Conservation (phyloP, 2,113 vertebrate species). For the Pachycephala philippinensis region DNA sequence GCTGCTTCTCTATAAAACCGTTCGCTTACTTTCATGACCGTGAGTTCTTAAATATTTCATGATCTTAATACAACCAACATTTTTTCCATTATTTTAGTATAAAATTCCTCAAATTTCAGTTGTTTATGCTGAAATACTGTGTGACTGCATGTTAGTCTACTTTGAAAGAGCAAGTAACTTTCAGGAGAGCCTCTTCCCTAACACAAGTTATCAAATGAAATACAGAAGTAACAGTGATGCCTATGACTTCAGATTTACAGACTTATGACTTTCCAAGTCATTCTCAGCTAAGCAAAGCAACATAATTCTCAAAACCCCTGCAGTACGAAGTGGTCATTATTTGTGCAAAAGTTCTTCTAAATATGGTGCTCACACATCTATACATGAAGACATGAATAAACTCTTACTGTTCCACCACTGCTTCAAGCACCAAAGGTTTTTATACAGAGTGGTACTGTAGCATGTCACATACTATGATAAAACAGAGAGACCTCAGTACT, state of each 20-base stretch:
- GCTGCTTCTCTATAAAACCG: background rate
- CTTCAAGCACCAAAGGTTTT: conserved; percentile 34
- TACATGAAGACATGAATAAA: background rate
- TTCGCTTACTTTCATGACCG: background rate
- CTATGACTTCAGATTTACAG: background rate
- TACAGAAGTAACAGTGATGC: background rate
- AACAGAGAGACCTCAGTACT: conserved; percentile 42
- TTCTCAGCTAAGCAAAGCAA: background rate
- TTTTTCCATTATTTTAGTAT: background rate
- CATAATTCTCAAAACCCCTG: background rate
- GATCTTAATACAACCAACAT: background rate
- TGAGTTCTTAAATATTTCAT: background rate
- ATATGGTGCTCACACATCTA: background rate
- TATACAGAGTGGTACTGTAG: conserved; percentile 33
- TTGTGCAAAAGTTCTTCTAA: background rate
- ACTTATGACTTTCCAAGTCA: background rate
- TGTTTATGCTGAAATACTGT: background rate
- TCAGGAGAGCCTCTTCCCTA: background rate
- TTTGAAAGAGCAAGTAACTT: background rate
- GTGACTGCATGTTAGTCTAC: background rate
- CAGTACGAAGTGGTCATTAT: background rate
- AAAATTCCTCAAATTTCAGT: background rate
- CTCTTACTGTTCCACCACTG: background rate
- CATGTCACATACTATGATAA: background rate
- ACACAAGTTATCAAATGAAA: background rate